These are phyloP conservation scores for Zhengitettix transpicula DNA, from an alignment of 2,888 invertebrate genomes.

Conservation along the genomic window DNA sequence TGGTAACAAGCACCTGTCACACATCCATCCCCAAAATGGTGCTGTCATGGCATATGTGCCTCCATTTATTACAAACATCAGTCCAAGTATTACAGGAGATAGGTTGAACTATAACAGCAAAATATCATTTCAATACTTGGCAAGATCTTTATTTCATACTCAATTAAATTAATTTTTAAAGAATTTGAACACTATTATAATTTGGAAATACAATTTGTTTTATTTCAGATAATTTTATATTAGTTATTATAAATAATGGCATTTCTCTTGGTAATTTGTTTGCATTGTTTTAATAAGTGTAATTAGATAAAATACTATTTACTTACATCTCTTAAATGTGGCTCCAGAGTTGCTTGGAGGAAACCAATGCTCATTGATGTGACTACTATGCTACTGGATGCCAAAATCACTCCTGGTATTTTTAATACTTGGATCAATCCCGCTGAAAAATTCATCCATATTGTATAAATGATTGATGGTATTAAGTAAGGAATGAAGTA, in stretches of 20 bases:
- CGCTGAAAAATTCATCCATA: slow-evolving; percentile 27
- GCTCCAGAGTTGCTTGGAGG: slow-evolving; percentile 74
- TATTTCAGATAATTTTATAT: too few relatives aligned
- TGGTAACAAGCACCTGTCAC: slow-evolving; percentile 35
- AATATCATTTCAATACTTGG: background rate
- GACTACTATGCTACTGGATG: slow-evolving; percentile 52
- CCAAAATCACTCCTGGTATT: slow-evolving; percentile 57
- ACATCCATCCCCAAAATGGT: slow-evolving; percentile 65
- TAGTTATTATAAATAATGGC: too few relatives aligned
- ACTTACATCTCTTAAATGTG: slow-evolving; percentile 54
- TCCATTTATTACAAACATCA: slow-evolving; percentile 74
- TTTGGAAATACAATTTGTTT: too few relatives aligned
- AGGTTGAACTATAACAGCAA: slow-evolving; percentile 37
- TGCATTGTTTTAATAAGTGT: too few relatives aligned
- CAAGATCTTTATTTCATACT: too few relatives aligned
- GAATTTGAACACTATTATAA: too few relatives aligned
- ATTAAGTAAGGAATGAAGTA: too few relatives aligned
- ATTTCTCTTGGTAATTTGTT: too few relatives aligned
- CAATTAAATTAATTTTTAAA: too few relatives aligned
- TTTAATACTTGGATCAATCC: slow-evolving; percentile 44
- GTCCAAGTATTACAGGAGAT: slow-evolving; percentile 50
- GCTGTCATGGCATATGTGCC: slow-evolving; percentile 64
- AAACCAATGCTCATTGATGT: slow-evolving; percentile 76
- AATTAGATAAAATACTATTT: too few relatives aligned
- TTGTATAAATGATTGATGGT: too few relatives aligned